These are phyloP conservation scores for Tarsius wallacei DNA, from an alignment of 2,797 vertebrate genomes.

Conservation along the genomic window DNA sequence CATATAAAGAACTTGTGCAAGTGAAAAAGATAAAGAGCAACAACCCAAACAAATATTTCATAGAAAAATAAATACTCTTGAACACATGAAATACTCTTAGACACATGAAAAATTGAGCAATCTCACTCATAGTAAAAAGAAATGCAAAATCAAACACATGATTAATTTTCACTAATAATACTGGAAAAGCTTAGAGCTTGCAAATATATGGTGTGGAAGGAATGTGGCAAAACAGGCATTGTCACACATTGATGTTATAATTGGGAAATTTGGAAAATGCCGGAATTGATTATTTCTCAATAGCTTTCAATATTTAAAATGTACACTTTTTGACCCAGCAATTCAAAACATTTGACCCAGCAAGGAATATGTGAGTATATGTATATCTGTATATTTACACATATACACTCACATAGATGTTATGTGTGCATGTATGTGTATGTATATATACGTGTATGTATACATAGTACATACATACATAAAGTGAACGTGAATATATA, in stretches of 20 bases:
- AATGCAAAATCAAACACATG: not conserved
- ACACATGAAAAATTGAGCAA: not conserved
- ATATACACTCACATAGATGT: not conserved
- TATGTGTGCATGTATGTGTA: not conserved
- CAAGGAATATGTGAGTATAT: not conserved
- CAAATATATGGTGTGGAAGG: not conserved
- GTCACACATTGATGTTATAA: not conserved
- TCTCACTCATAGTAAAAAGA: not conserved
- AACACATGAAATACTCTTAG: not conserved
- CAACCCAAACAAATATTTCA: not conserved
- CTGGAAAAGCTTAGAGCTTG: not conserved
- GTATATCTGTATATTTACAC: not conserved
- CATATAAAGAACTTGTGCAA: not conserved
- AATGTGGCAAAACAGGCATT: not conserved
- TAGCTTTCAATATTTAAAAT: conserved; percentile 44
- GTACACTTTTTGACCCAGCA: not conserved
- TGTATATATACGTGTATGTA: not conserved
- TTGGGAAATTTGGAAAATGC: not conserved
- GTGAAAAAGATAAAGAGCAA: not conserved
- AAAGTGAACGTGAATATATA: not conserved
- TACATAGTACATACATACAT: not conserved
- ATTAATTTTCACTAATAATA: not conserved
- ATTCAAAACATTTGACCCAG: not conserved
- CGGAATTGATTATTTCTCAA: not conserved
- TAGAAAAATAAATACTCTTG: not conserved